Evolutionary conservation across 2,888 invertebrate genomes (phyloP).

Genomic region (Drosophila rubida): DNA sequence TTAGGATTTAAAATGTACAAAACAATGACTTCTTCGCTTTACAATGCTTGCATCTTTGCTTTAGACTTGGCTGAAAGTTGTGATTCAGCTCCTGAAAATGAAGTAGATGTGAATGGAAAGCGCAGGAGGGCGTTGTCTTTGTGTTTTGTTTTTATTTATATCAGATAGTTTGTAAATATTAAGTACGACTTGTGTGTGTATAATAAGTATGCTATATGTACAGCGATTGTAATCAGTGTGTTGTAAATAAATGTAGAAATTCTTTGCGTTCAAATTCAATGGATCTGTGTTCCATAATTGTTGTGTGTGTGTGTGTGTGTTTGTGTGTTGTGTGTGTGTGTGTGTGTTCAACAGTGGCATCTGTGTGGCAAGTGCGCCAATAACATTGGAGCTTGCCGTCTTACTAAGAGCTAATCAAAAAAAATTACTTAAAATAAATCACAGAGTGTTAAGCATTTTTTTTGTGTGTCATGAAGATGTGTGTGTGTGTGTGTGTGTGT

Average conservation of each 20-base stretch:
- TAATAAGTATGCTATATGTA: conserved; percentile 1
- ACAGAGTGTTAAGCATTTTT: conserved; percentile 74
- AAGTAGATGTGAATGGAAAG: no score
- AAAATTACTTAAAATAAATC: conserved; percentile 79
- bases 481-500: not conserved
- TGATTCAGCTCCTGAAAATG: no score
- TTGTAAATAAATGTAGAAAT: not conserved
- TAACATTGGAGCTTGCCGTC: conserved; percentile 5
- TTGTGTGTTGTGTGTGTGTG: not conserved
- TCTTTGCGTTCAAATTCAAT: conserved; percentile 11
- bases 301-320: not conserved
- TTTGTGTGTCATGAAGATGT: conserved; percentile 9
- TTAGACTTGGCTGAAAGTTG: no score
- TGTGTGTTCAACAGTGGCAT: conserved; percentile 20
- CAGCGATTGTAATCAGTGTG: not conserved
- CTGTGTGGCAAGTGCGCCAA: conserved; percentile 25
- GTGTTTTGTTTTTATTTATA: no score
- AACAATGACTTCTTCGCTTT: no score
- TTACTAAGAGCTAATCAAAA: conserved; percentile 67
- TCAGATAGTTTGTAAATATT: not conserved
- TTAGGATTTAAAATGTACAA: no score
- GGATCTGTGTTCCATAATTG: conserved; percentile 9
- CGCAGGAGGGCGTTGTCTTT: no score
- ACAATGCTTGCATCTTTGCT: no score
- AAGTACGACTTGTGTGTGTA: conserved; percentile 3